phyloP scores from a whole-genome alignment of 2,888 invertebrate genomes.

The Sinotaia quadrata region DNA sequence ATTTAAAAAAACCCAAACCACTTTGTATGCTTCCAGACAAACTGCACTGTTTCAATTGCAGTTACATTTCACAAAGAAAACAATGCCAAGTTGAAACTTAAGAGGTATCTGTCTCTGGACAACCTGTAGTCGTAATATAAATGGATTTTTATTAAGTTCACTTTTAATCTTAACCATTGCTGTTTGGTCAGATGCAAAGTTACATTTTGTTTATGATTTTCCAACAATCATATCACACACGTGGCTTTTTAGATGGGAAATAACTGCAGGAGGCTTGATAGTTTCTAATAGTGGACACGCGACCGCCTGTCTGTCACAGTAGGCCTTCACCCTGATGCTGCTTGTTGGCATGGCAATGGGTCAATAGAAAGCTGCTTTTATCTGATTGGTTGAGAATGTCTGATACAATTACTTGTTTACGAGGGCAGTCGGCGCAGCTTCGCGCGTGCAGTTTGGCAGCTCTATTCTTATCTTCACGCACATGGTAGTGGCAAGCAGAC shows the following conservation, averaged over 20 bases:
- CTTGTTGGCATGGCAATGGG: slow-evolving; percentile 38
- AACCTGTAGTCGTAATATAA: too few relatives aligned
- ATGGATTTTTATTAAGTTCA: too few relatives aligned
- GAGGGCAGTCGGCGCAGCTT: neutral
- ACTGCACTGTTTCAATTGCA: too few relatives aligned
- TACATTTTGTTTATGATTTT: too few relatives aligned
- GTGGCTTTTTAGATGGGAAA: slow-evolving; percentile 29
- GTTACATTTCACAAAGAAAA: too few relatives aligned
- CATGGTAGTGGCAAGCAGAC: slow-evolving; percentile 5
- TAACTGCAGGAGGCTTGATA: slow-evolving; percentile 30
- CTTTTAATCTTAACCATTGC: too few relatives aligned
- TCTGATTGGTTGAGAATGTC: slow-evolving; percentile 34
- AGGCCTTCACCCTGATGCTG: neutral
- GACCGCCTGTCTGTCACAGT: neutral
- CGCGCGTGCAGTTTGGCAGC: neutral
- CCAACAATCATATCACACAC: neutral
- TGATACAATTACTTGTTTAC: slow-evolving; percentile 28
- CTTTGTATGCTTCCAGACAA: too few relatives aligned
- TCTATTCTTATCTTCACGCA: slow-evolving; percentile 29
- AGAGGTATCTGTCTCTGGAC: too few relatives aligned
- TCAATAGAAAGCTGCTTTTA: slow-evolving; percentile 30
- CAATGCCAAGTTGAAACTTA: too few relatives aligned
- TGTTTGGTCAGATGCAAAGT: too few relatives aligned
- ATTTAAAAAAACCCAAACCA: too few relatives aligned
- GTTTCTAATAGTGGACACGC: neutral